These are phyloP conservation scores for Physocephala rufipes DNA, from an alignment of 2,888 invertebrate genomes.

Conservation along the genomic window DNA sequence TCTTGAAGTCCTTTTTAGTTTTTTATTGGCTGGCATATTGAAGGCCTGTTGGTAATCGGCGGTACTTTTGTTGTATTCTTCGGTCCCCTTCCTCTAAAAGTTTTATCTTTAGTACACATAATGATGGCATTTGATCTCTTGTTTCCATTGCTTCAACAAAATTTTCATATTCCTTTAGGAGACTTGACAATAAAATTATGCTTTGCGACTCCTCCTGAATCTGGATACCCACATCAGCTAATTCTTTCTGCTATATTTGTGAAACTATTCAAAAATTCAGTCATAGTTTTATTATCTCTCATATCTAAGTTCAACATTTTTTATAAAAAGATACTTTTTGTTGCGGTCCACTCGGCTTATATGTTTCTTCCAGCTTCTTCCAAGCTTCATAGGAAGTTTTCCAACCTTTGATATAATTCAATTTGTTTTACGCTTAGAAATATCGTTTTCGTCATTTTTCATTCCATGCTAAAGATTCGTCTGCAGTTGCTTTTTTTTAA, in stretches of 20 bases:
- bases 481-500: neutral
- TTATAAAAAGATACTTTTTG: slow-evolving; percentile 40
- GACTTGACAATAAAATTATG: no score
- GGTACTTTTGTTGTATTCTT: neutral
- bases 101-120: neutral
- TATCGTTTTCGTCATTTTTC: slow-evolving; percentile 9
- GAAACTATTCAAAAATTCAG: slow-evolving; percentile 29
- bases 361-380: slow-evolving; percentile 31
- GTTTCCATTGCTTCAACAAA: slow-evolving; percentile 5
- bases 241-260: slow-evolving; percentile 27
- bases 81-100: slow-evolving; percentile 15
- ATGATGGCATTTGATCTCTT: slow-evolving; percentile 2
- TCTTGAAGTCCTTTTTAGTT: neutral
- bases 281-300: slow-evolving; percentile 11
- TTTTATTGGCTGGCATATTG: neutral
- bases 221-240: slow-evolving; percentile 36
- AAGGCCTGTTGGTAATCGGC: slow-evolving; percentile 21
- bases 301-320: slow-evolving; percentile 26
- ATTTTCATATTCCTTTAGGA: neutral
- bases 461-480: slow-evolving; percentile 12
- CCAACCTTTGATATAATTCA: no score
- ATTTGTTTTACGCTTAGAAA: slow-evolving; percentile 1
- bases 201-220: no score
- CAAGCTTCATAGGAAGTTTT: no score
- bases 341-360: slow-evolving; percentile 35